Percentiles rank a stretch among this genome's conserved stretches.
Evolutionary conservation across 2,113 vertebrate genomes (phyloP).

Genomic region (Sinosuthora webbiana): DNA sequence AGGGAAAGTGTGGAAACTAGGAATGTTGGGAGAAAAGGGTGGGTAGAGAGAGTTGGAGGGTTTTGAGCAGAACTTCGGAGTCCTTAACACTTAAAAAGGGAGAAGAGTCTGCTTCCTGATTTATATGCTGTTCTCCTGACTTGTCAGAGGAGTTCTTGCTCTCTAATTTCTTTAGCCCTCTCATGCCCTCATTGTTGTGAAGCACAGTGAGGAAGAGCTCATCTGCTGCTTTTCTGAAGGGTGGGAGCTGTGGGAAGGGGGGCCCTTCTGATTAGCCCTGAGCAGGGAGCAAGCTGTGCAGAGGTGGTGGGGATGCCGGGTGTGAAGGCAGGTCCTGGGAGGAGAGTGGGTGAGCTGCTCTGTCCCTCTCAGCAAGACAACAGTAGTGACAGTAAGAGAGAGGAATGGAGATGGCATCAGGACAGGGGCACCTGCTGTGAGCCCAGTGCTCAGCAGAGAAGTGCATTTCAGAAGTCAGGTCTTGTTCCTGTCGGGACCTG

Average conservation of each 20-base stretch:
- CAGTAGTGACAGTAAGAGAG: not conserved
- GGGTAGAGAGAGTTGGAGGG: not conserved
- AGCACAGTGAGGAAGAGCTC: not conserved
- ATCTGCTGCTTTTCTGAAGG: not conserved
- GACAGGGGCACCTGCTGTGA: not conserved
- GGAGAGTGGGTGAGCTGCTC: not conserved
- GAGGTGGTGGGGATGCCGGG: not conserved
- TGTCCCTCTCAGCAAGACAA: not conserved
- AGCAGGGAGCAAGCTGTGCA: not conserved
- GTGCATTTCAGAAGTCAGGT: not conserved
- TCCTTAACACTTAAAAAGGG: not conserved
- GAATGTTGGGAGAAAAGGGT: not conserved
- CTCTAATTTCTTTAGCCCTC: not conserved
- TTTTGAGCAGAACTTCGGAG: not conserved
- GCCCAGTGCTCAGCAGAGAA: not conserved
- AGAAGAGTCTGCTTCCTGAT: not conserved
- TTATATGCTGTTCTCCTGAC: not conserved
- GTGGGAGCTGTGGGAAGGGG: not conserved
- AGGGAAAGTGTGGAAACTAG: not conserved
- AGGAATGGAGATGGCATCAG: accelerated
- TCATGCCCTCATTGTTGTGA: not conserved
- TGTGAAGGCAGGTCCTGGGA: not conserved
- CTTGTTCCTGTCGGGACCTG: not conserved
- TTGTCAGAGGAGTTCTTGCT: not conserved
- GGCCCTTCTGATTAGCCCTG: not conserved